These are phyloP conservation scores for Pygoscelis adeliae DNA, from an alignment of 2,113 vertebrate species.

Conservation along the genomic window DNA sequence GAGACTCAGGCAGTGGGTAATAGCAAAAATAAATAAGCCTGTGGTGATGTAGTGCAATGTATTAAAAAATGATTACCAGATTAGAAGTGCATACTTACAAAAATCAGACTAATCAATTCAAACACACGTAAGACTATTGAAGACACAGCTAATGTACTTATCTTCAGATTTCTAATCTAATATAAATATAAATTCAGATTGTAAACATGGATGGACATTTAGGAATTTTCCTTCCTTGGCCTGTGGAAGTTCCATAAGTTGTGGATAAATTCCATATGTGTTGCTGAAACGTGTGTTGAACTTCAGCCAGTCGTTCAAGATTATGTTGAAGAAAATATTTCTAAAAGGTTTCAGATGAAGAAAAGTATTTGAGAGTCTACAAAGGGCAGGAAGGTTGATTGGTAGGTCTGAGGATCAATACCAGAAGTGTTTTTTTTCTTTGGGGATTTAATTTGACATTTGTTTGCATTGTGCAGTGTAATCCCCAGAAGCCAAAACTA, in stretches of 20 bases:
- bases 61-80: not conserved
- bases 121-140: not conserved
- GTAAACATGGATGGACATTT: not conserved
- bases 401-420: conserved; percentile 47
- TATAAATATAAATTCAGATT: conserved; percentile 3
- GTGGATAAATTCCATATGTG: conserved; percentile 63
- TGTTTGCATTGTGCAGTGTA: conserved; percentile 63
- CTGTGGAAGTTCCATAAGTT: conserved; percentile 19
- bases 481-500: conserved; percentile 33
- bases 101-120: conserved; percentile 16
- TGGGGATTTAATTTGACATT: conserved; percentile 62
- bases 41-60: not conserved
- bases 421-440: conserved; percentile 53
- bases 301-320: conserved; percentile 57
- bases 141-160: not conserved
- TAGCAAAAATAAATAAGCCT: not conserved
- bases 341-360: conserved; percentile 64
- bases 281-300: conserved; percentile 55
- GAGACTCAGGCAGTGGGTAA: not conserved
- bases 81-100: not conserved
- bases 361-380: conserved; percentile 38
- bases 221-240: conserved; percentile 46
- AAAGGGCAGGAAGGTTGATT: conserved; percentile 18
- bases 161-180: not conserved
- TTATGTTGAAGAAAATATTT: conserved; percentile 43